Evolutionary conservation across 2,888 invertebrate species (phyloP).

Genomic region (Mesodorylaimus sp.): DNA sequence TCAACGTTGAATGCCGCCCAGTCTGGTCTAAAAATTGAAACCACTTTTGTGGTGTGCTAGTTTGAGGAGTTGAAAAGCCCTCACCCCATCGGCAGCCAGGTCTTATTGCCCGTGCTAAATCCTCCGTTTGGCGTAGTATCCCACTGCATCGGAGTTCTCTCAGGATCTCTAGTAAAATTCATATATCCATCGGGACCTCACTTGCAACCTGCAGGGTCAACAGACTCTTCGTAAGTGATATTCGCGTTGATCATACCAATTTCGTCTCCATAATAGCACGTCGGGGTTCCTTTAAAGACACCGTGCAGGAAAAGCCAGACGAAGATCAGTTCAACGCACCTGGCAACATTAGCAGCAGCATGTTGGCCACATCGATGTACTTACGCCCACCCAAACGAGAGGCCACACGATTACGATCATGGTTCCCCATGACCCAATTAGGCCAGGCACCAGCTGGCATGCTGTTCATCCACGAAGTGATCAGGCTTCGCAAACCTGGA

Average conservation of each 20-base stretch:
- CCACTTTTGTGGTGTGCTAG: too few relatives aligned
- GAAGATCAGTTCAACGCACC: too few relatives aligned
- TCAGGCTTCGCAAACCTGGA: background rate
- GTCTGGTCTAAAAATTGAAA: too few relatives aligned
- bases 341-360: slow-evolving; percentile 28
- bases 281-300: slow-evolving; percentile 20
- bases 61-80: too few relatives aligned
- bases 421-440: slow-evolving; percentile 20
- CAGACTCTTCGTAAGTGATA: background rate
- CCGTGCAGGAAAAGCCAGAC: too few relatives aligned
- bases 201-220: slow-evolving; percentile 1
- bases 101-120: too few relatives aligned
- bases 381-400: slow-evolving; percentile 8
- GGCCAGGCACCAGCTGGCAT: too few relatives aligned
- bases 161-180: slow-evolving; percentile 21
- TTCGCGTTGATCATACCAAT: slow-evolving; percentile 22
- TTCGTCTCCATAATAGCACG: slow-evolving; percentile 32
- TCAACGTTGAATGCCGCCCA: too few relatives aligned
- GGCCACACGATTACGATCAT: slow-evolving; percentile 17
- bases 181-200: slow-evolving; percentile 11
- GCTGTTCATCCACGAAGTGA: too few relatives aligned
- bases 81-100: too few relatives aligned
- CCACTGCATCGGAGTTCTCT: slow-evolving; percentile 32
- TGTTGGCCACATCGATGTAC: slow-evolving; percentile 24
- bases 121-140: background rate